Conservation (phyloP, 1,140 invertebrate species). For the Trichonephila clavata region DNA sequence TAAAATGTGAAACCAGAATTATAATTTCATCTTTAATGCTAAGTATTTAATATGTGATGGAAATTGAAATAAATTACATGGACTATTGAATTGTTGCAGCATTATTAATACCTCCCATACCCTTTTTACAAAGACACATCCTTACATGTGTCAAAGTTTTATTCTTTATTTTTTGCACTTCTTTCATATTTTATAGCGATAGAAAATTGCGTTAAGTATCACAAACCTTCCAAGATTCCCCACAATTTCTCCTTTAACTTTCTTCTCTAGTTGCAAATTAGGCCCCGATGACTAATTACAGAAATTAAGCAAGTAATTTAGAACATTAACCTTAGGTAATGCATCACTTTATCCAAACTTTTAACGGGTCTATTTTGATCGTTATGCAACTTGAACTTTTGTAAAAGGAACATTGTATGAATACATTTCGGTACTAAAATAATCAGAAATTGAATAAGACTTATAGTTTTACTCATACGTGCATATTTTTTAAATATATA, state of each 20-base stretch:
- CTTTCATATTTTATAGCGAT: not conserved
- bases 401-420: conserved; percentile 1
- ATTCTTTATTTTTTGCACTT: not conserved
- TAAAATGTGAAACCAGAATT: no score
- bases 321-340: conserved; percentile 31
- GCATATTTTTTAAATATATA: no score
- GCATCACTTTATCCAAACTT: not conserved
- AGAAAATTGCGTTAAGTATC: not conserved
- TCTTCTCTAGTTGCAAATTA: conserved; percentile 11
- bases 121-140: not conserved
- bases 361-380: not conserved
- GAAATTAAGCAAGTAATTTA: conserved; percentile 18
- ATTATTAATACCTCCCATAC: not conserved
- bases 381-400: not conserved
- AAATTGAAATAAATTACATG: not conserved
- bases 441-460: conserved; percentile 10
- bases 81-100: not conserved
- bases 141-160: not conserved
- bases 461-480: not conserved
- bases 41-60: no score
- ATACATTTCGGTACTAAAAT: not conserved
- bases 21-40: no score
- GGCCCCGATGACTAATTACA: conserved; percentile 6
- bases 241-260: not conserved
- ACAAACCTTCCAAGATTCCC: not conserved